A percentile compares a stretch with the other conserved stretches of the same genome.
Conservation (phyloP, 2,113 vertebrate species). For the Ranitomeya imitator region DNA sequence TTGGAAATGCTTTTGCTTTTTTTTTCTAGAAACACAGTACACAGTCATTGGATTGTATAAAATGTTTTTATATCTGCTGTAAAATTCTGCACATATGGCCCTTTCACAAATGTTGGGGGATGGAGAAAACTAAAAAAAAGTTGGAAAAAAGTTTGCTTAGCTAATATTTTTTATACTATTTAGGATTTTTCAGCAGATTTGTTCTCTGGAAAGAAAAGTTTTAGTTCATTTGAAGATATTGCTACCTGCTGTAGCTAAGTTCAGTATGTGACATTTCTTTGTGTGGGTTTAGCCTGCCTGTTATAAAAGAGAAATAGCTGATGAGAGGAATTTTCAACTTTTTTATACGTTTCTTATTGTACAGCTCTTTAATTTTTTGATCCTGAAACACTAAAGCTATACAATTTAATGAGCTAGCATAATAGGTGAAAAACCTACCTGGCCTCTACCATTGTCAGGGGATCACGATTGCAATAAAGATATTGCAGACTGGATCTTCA, state of each 20-base stretch:
- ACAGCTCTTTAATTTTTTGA: slow-evolving; percentile 42
- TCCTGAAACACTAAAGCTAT: slow-evolving; percentile 40
- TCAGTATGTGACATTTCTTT: slow-evolving; percentile 54
- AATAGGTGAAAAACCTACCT: slow-evolving; percentile 27
- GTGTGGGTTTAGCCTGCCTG: slow-evolving; percentile 48
- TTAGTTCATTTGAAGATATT: slow-evolving; percentile 45
- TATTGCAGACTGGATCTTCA: slow-evolving; percentile 6
- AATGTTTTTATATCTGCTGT: background rate
- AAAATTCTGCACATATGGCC: background rate
- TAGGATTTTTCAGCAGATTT: slow-evolving; percentile 39
- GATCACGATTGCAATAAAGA: slow-evolving; percentile 10
- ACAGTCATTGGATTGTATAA: background rate
- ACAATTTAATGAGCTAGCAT: slow-evolving; percentile 50
- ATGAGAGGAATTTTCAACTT: slow-evolving; percentile 40
- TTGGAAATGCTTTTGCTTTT: background rate
- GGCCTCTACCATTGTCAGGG: slow-evolving; percentile 42
- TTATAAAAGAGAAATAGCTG: slow-evolving; percentile 48
- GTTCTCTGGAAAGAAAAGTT: slow-evolving; percentile 47
- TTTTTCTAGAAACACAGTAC: too few species aligned
- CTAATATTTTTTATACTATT: slow-evolving; percentile 25
- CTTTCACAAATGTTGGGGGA: background rate
- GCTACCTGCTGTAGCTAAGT: slow-evolving; percentile 50
- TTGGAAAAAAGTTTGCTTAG: slow-evolving; percentile 27
- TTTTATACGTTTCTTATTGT: slow-evolving; percentile 15
- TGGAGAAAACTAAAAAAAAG: background rate